A percentile compares a stretch with the other conserved stretches of the same genome.
phyloP scores from a whole-genome alignment of 2,797 vertebrate species.

The Arnoldichthys spilopterus region DNA sequence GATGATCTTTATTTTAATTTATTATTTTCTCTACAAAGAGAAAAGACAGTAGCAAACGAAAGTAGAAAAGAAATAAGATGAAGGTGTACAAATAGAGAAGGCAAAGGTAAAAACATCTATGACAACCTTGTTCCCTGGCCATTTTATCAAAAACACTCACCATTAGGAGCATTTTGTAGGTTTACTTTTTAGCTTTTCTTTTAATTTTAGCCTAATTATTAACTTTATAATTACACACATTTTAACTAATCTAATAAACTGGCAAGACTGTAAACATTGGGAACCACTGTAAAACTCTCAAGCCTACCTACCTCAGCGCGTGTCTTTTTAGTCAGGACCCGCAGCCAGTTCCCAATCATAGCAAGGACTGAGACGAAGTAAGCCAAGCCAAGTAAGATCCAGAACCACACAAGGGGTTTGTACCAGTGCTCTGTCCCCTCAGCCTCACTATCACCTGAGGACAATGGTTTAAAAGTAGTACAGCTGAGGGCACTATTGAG shows the following conservation, averaged over 20 bases:
- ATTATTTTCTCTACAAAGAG: neutral
- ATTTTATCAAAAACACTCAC: too few relatives aligned
- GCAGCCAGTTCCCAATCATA: constrained; percentile 93
- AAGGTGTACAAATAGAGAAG: constrained; percentile 9
- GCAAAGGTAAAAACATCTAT: neutral
- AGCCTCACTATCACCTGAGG: constrained; percentile 76
- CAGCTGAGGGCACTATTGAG: neutral
- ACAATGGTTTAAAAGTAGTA: neutral
- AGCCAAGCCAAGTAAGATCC: constrained; percentile 90
- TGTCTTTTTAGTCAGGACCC: constrained; percentile 87
- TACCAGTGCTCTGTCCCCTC: constrained; percentile 81
- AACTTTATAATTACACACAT: too few relatives aligned
- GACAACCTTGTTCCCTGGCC: too few relatives aligned
- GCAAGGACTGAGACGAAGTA: constrained; percentile 91
- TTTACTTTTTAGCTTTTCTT: too few relatives aligned
- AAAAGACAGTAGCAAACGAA: neutral
- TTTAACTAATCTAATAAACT: too few relatives aligned
- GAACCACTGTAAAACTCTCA: neutral
- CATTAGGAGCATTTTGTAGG: neutral
- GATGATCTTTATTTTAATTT: too few relatives aligned
- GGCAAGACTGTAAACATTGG: neutral
- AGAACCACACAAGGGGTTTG: constrained; percentile 92
- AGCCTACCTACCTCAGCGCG: constrained; percentile 82
- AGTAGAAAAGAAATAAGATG: constrained; percentile 19
- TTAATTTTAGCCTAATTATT: too few relatives aligned